Conservation (phyloP, 2,888 invertebrate species). For the Panzeria rudis region DNA sequence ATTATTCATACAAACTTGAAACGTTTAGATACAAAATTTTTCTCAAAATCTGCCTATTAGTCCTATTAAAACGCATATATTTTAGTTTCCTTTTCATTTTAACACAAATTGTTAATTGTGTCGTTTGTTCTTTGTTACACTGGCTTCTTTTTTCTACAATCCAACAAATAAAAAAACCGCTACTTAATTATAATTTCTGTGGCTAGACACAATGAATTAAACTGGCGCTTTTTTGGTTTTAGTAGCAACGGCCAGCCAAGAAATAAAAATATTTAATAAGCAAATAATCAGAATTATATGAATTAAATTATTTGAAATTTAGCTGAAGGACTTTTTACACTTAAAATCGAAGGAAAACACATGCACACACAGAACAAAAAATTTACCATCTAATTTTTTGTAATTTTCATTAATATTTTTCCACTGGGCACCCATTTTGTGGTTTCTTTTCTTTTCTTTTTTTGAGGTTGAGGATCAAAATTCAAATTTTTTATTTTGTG, state of each 20-base stretch:
- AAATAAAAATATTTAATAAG: conserved; percentile 7
- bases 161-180: conserved; percentile 19
- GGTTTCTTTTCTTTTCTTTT: conserved; percentile 4
- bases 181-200: conserved; percentile 44
- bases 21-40: too few species aligned
- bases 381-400: conserved; percentile 80
- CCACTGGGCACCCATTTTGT: conserved; percentile 79
- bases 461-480: conserved; percentile 43
- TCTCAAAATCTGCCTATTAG: too few species aligned
- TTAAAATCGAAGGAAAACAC: conserved; percentile 44
- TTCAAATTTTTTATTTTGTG: conserved; percentile 53
- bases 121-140: not conserved
- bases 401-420: conserved; percentile 79
- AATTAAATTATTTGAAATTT: conserved; percentile 16
- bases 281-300: not conserved
- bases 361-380: conserved; percentile 31
- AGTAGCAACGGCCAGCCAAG: conserved; percentile 27
- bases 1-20: too few species aligned
- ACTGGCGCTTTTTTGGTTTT: conserved; percentile 15
- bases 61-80: too few species aligned
- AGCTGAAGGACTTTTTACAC: conserved; percentile 39
- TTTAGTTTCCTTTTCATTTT: too few species aligned
- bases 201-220: conserved; percentile 39
- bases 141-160: not conserved
- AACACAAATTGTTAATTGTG: not conserved